These are phyloP conservation scores for Jordanella pulchra DNA, from an alignment of 2,797 vertebrate species.

Conservation along the genomic window DNA sequence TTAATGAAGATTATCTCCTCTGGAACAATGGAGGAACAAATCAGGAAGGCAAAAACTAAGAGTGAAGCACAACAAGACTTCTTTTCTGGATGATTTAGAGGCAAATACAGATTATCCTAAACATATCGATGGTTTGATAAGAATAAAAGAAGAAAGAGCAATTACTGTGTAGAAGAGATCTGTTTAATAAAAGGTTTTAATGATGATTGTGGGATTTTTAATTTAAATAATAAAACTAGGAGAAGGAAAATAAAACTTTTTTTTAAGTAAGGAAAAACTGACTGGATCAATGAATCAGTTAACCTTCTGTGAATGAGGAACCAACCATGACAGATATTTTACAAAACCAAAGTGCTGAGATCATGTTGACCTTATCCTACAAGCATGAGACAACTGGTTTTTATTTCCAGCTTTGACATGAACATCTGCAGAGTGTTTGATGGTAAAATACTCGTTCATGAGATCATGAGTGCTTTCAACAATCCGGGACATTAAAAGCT, in stretches of 20 bases:
- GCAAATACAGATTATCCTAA: conserved; percentile 11
- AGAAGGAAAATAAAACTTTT: background rate
- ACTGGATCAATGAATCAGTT: background rate
- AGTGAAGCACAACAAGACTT: background rate
- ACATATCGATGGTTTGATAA: conserved; percentile 22
- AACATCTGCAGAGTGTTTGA: background rate
- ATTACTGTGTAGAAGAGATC: conserved; percentile 8
- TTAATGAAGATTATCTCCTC: background rate
- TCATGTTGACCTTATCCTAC: background rate
- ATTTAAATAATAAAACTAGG: background rate
- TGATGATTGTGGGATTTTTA: background rate
- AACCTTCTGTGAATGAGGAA: background rate
- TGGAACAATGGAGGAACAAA: background rate
- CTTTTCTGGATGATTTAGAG: background rate
- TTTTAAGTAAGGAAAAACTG: background rate
- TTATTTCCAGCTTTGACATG: background rate
- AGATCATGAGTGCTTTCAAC: conserved; percentile 16
- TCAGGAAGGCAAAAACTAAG: background rate
- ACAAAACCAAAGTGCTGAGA: conserved; percentile 12
- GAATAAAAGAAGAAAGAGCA: conserved; percentile 10
- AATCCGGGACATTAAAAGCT: conserved; percentile 19
- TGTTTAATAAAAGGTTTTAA: background rate
- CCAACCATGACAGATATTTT: conserved; percentile 7
- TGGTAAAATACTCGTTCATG: background rate
- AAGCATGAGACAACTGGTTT: background rate